Evolutionary conservation across 2,113 vertebrate genomes (phyloP).

Genomic region (Leuciscus idus): DNA sequence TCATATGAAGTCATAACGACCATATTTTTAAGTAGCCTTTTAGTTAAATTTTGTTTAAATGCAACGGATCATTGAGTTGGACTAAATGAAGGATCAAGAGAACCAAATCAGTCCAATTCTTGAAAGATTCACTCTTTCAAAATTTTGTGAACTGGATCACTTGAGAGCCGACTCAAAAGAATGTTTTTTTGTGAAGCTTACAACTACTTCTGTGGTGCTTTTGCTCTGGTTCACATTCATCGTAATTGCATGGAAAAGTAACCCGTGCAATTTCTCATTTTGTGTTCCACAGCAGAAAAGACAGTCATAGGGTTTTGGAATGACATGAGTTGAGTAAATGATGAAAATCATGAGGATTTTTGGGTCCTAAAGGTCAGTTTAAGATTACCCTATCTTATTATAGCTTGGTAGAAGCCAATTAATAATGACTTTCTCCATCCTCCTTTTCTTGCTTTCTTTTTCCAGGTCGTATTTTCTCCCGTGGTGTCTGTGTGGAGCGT

Average conservation of each 20-base stretch:
- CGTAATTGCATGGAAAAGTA: background rate
- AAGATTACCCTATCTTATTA: background rate
- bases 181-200: no score
- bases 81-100: no score
- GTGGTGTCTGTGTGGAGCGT: conserved; percentile 89
- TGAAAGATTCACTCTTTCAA: no score
- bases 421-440: background rate
- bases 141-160: no score
- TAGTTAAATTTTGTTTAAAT: no score
- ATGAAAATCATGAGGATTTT: conserved; percentile 9
- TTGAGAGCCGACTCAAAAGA: no score
- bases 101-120: no score
- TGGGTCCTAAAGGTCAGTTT: background rate
- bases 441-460: background rate
- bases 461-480: conserved; percentile 86
- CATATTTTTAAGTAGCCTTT: no score
- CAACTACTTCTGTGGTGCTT: no score
- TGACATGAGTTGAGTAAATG: background rate
- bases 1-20: no score
- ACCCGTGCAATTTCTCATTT: conserved; percentile 2
- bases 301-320: background rate
- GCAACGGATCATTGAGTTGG: no score
- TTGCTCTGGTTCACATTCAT: background rate
- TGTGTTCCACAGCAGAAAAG: conserved; percentile 6
- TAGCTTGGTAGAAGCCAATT: background rate